Evolutionary conservation across 2,113 vertebrate species (phyloP).

Genomic region (Python bivittatus): DNA sequence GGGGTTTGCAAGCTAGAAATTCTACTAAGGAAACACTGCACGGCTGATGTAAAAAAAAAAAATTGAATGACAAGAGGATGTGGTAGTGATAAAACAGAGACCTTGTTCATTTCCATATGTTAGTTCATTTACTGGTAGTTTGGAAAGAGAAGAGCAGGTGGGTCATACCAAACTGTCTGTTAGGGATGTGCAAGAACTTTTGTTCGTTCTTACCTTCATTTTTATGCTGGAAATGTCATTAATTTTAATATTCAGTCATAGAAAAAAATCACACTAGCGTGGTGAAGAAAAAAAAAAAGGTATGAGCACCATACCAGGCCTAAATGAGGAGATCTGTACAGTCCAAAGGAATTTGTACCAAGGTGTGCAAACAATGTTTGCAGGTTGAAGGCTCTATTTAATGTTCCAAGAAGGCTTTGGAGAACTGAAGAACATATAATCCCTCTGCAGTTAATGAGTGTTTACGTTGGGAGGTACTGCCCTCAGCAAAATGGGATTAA

Average conservation of each 20-base stretch:
- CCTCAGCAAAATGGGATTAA: neutral
- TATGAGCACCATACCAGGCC: too few species aligned
- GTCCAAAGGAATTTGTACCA: neutral
- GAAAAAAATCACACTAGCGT: neutral
- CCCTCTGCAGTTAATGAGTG: neutral
- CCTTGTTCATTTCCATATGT: neutral
- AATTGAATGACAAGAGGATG: neutral
- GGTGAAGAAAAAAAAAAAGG: neutral
- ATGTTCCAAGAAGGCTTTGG: neutral
- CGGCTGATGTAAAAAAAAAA: neutral
- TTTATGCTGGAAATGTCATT: neutral
- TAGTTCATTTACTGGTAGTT: neutral
- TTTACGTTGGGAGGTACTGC: neutral
- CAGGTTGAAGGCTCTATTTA: neutral
- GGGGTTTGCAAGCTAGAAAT: neutral
- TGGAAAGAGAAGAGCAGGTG: neutral
- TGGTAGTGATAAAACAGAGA: neutral
- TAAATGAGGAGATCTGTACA: neutral
- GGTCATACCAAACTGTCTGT: neutral
- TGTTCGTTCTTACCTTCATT: neutral
- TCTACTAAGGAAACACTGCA: neutral
- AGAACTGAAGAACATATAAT: neutral
- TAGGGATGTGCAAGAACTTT: neutral
- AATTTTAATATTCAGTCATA: neutral
- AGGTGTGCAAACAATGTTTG: neutral